A percentile compares a stretch with the other conserved stretches of the same genome.
phyloP scores from a whole-genome alignment of 2,113 vertebrate species.

The Trogon melanurus region DNA sequence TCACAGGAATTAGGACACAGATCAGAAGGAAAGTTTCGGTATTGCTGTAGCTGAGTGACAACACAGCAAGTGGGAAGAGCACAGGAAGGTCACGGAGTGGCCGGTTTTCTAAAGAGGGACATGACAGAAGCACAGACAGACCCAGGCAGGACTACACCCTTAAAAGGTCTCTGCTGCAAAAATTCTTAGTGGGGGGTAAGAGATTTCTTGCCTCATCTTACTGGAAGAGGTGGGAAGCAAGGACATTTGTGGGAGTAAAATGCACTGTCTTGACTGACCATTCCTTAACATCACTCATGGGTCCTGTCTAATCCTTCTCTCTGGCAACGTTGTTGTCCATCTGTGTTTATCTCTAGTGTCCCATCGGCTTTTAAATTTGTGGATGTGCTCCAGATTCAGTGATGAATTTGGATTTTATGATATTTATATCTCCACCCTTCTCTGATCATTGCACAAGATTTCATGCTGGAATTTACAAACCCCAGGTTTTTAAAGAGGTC shows the following conservation, averaged over 20 bases:
- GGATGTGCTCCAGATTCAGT: slow-evolving; percentile 44
- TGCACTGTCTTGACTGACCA: neutral
- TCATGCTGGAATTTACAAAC: slow-evolving; percentile 11
- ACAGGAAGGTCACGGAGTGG: neutral
- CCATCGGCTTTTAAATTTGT: slow-evolving; percentile 8
- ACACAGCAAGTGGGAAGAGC: neutral
- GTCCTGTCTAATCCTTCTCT: slow-evolving; percentile 36
- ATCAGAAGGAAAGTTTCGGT: slow-evolving; percentile 14
- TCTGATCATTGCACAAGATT: slow-evolving; percentile 23
- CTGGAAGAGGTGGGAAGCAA: slow-evolving; percentile 50
- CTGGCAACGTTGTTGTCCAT: slow-evolving; percentile 48
- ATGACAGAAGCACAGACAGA: neutral
- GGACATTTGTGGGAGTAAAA: slow-evolving; percentile 5
- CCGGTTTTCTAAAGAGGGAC: slow-evolving; percentile 11
- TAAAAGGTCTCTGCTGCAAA: slow-evolving; percentile 17
- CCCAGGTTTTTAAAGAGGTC: neutral
- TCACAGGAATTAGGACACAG: neutral
- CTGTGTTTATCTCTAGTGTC: slow-evolving; percentile 69
- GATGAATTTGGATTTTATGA: slow-evolving; percentile 37
- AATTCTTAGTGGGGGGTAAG: slow-evolving; percentile 45
- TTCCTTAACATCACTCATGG: neutral
- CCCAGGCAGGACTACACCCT: neutral
- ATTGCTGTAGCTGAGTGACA: neutral
- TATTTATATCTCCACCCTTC: slow-evolving; percentile 62
- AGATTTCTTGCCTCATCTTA: neutral